Evolutionary conservation across 2,888 invertebrate species (phyloP).

Genomic region (Blastobasis lacticolella): DNA sequence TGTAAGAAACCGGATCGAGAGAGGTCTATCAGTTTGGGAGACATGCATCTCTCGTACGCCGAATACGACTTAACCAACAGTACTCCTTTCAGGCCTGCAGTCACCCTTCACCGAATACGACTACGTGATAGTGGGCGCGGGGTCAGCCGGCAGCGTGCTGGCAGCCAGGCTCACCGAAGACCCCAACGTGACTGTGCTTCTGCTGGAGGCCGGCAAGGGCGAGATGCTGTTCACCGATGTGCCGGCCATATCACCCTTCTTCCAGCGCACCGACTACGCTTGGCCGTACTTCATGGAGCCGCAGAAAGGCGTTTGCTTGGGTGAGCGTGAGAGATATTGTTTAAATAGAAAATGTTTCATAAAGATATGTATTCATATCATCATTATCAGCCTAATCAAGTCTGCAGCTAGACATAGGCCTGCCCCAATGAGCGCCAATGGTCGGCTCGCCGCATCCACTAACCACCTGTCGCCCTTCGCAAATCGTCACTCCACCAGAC

Average conservation of each 20-base stretch:
- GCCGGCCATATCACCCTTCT: slow-evolving; percentile 69
- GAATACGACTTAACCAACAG: too few relatives aligned
- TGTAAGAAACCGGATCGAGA: too few relatives aligned
- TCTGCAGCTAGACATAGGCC: too few relatives aligned
- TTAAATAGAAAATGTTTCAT: too few relatives aligned
- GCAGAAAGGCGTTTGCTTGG: slow-evolving; percentile 68
- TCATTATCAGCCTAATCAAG: too few relatives aligned
- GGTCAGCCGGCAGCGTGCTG: slow-evolving; percentile 72
- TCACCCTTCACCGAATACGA: slow-evolving; percentile 64
- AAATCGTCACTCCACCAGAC: too few relatives aligned
- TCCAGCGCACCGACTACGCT: slow-evolving; percentile 73
- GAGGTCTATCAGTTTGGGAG: too few relatives aligned
- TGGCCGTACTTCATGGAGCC: slow-evolving; percentile 78
- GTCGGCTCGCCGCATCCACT: too few relatives aligned
- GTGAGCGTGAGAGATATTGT: slow-evolving; percentile 17
- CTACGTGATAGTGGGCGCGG: slow-evolving; percentile 73
- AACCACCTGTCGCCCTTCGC: too few relatives aligned
- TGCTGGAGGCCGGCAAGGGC: slow-evolving; percentile 74
- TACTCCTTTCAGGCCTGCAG: slow-evolving; percentile 29
- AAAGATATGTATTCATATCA: too few relatives aligned
- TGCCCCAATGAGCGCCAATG: too few relatives aligned
- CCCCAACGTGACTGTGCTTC: slow-evolving; percentile 69
- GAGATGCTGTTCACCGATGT: slow-evolving; percentile 64
- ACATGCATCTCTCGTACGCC: too few relatives aligned
- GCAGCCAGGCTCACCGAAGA: slow-evolving; percentile 67